phyloP scores from a whole-genome alignment of 2,113 vertebrate species.

The Rhinopomastus cyanomelas region DNA sequence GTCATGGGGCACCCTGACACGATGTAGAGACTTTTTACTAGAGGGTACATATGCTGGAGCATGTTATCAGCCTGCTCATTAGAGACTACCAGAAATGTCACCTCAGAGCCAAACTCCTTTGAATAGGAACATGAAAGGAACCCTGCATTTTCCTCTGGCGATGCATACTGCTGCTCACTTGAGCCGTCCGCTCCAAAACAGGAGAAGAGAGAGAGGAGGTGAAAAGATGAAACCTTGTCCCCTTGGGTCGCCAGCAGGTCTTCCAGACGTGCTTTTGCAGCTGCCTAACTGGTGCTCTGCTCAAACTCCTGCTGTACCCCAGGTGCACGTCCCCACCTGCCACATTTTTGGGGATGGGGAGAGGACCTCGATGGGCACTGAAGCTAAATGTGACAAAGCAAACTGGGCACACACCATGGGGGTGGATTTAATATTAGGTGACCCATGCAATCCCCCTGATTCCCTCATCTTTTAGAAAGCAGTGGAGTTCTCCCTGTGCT shows the following conservation, averaged over 20 bases:
- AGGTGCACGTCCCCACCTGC: neutral
- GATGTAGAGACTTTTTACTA: neutral
- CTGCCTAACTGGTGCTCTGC: neutral
- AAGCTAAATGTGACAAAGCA: neutral
- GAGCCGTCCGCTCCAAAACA: neutral
- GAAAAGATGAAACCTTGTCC: neutral
- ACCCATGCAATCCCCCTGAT: neutral
- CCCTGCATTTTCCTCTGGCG: neutral
- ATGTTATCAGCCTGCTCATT: neutral
- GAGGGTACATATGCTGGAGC: neutral
- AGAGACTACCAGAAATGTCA: slow-evolving; percentile 6
- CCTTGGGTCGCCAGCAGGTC: neutral
- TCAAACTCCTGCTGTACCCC: neutral
- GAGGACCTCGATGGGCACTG: neutral
- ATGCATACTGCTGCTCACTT: neutral
- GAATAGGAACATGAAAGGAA: neutral
- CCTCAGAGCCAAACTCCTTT: neutral
- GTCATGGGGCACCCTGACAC: neutral
- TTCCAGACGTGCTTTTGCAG: neutral
- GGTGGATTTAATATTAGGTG: neutral
- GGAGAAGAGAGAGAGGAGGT: neutral
- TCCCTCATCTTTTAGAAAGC: neutral
- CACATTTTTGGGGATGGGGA: neutral
- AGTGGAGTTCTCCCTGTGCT: neutral
- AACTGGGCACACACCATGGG: neutral